phyloP scores from a whole-genome alignment of 2,888 invertebrate genomes.

The Ischnus inquisitorius region DNA sequence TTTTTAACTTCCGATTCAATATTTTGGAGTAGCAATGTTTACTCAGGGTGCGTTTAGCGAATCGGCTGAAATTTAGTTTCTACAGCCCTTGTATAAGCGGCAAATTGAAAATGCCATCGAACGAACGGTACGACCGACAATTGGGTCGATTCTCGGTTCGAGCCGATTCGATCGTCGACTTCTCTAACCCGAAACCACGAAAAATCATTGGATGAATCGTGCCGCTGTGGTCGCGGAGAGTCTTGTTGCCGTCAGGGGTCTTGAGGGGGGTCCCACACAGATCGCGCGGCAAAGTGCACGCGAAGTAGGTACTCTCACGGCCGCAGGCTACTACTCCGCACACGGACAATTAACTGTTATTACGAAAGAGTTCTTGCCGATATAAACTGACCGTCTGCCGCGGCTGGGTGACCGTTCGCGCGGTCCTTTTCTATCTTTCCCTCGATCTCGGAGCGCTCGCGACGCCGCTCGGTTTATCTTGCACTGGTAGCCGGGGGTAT shows the following conservation, averaged over 20 bases:
- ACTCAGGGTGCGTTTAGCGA: too few species aligned
- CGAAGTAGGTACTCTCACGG: constrained; percentile 74
- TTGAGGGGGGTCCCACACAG: constrained; percentile 72
- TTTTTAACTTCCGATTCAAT: too few species aligned
- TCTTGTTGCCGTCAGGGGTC: constrained; percentile 62
- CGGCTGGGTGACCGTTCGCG: constrained; percentile 35
- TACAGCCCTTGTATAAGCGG: too few species aligned
- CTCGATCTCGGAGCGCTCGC: not conserved
- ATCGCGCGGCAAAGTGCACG: constrained; percentile 47
- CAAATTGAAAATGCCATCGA: too few species aligned
- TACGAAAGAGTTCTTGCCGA: constrained; percentile 79
- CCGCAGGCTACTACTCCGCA: constrained; percentile 71
- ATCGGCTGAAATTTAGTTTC: too few species aligned
- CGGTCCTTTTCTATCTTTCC: constrained; percentile 33
- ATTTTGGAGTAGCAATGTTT: too few species aligned
- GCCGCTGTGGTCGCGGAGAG: not conserved
- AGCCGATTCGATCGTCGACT: not conserved
- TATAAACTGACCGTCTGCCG: constrained; percentile 72
- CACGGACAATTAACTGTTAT: constrained; percentile 80
- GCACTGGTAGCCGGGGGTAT: not conserved
- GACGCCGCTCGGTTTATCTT: constrained; percentile 21
- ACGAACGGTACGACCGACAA: too few species aligned
- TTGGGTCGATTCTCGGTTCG: not conserved
- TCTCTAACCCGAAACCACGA: not conserved
- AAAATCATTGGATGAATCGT: constrained; percentile 1